Base-by-base conservation (phyloP, 35 echinoderm and acorn worm genomes). In the Chiridota heheva region DNA sequence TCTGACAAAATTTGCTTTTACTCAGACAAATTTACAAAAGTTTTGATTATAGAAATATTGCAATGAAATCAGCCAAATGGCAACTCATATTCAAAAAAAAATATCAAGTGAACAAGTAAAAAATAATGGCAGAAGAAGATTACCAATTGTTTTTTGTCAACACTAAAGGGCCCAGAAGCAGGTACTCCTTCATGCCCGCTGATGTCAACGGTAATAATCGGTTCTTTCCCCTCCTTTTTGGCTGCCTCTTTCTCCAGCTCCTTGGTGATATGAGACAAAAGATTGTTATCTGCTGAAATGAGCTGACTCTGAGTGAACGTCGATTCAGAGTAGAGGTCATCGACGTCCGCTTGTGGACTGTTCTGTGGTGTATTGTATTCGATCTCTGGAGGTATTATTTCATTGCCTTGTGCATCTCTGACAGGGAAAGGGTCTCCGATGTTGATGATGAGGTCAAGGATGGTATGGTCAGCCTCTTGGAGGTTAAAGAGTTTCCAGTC, bases 401-500 rank as follows among this genome's bases (percentile, higher is more conserved):
- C 89, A 43, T 66, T 22, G n/a, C 85, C 89, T 8, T 82, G 82
- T 64, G 76, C 57, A 76, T 98, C 89, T 12, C 63, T 51, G 25
- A 89, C 18, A 3, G 95, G 95, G 69, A 98, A 98, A 17, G 89
- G 80, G 53, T 98, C 78, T 8, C 95, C 95, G 65, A 92, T 88
- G 51, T 43, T 98, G 18, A 91, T 76, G 8, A 90, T 49, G 7
- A 98, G 37, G 74, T 98, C 95, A 6, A 98, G 49, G 29, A 98
- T 57, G 33, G 86, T 91, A 61, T 51, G 40, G 40, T 98, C 95
- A 15, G 65, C 81, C 40, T 91, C 89, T 28, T 61, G 10, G 1
- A 98, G 66, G 72, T 91, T 98, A 82, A 85, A 98, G 38, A 81
- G 75, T 7, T 70, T 51, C 95, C 95, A 98, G 69, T 98, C 95